phyloP scores from a whole-genome alignment of 2,888 invertebrate genomes.

The Sphaerophoria taeniata region DNA sequence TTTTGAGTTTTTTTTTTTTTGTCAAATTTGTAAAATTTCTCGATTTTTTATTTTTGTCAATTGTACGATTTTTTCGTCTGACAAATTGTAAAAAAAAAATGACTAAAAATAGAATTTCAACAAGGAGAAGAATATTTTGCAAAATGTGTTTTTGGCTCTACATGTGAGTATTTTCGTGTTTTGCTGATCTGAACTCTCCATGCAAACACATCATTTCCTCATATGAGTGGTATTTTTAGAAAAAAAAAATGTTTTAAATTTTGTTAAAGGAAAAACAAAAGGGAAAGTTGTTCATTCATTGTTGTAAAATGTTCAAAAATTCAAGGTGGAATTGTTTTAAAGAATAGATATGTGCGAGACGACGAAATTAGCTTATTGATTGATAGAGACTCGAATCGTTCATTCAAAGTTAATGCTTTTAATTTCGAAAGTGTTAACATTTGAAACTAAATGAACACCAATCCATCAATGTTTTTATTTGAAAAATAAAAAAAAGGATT shows the following conservation, averaged over 20 bases:
- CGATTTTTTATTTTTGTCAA: constrained; percentile 12
- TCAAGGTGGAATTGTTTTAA: constrained; percentile 5
- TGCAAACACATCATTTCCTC: constrained; percentile 50
- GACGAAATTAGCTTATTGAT: constrained; percentile 10
- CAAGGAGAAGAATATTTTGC: constrained; percentile 54
- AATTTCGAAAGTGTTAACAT: constrained; percentile 29
- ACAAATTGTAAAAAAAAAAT: constrained; percentile 30
- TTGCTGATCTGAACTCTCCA: no score
- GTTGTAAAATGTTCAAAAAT: background rate
- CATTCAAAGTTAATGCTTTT: constrained; percentile 9
- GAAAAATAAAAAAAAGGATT: constrained; percentile 6
- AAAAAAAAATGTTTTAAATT: constrained; percentile 32
- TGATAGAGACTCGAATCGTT: background rate
- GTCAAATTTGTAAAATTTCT: background rate
- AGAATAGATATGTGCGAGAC: constrained; percentile 20
- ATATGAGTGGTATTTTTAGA: constrained; percentile 59
- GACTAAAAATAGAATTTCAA: constrained; percentile 42
- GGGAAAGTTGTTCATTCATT: constrained; percentile 32
- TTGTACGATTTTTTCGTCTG: constrained; percentile 23
- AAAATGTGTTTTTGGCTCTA: constrained; percentile 44
- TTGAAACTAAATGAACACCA: constrained; percentile 30
- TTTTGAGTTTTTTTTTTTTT: constrained; percentile 26
- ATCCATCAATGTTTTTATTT: constrained; percentile 30
- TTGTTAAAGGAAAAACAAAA: constrained; percentile 46
- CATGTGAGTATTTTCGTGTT: constrained; percentile 29